Evolutionary conservation across 2,888 invertebrate species (phyloP).

Genomic region (Sarcophaga carnaria): DNA sequence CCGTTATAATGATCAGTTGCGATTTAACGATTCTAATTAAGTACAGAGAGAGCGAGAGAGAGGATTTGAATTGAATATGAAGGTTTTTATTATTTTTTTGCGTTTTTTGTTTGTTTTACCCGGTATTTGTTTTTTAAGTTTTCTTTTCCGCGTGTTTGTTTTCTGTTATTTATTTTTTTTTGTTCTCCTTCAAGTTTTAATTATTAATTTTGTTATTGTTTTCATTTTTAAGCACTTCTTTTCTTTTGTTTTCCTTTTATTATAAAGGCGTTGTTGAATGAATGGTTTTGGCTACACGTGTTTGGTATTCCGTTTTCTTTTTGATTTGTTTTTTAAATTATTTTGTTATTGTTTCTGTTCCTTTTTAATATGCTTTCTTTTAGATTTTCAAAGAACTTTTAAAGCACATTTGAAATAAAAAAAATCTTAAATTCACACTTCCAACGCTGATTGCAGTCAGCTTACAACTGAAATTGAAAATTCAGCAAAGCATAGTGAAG

Average conservation of each 20-base stretch:
- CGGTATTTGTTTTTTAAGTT: conserved; percentile 12
- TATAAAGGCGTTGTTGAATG: neutral
- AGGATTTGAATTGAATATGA: neutral
- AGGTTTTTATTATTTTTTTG: neutral
- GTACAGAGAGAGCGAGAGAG: neutral
- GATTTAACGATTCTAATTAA: neutral
- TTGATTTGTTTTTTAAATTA: neutral
- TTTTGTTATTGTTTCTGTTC: neutral
- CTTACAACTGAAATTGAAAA: conserved; percentile 81
- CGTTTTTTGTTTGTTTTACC: conserved; percentile 19
- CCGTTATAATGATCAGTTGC: neutral
- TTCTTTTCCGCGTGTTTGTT: conserved; percentile 1
- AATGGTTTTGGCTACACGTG: conserved; percentile 39
- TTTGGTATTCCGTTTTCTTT: neutral
- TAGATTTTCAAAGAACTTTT: neutral
- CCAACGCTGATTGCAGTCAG: conserved; percentile 81
- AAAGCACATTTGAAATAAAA: conserved; percentile 36
- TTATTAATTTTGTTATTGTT: conserved; percentile 9
- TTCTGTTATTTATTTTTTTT: neutral
- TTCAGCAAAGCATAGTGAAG: conserved; percentile 80
- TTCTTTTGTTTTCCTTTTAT: conserved; percentile 34
- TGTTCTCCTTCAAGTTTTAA: conserved; percentile 22
- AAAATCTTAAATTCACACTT: conserved; percentile 68
- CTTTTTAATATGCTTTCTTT: neutral
- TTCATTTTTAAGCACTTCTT: conserved; percentile 9